Conservation (phyloP, 2,888 invertebrate genomes). For the Diloba caeruleocephala region DNA sequence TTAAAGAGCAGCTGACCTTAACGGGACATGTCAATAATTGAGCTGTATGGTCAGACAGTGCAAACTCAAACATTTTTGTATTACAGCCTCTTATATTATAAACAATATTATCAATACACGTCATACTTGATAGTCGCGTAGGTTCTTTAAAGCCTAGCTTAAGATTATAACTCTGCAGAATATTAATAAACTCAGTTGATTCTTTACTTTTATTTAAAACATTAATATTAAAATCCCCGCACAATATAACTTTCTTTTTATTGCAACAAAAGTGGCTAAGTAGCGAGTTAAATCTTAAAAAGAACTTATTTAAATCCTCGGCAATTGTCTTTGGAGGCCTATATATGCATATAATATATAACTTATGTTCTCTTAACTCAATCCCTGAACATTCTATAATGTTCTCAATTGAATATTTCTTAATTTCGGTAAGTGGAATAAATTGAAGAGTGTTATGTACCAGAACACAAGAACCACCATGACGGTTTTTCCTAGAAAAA, state of each 20-base stretch:
- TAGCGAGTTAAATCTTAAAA: slow-evolving; percentile 1
- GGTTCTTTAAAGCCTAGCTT: slow-evolving; percentile 2
- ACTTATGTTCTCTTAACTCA: slow-evolving; percentile 9
- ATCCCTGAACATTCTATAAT: slow-evolving; percentile 19
- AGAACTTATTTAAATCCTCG: slow-evolving; percentile 5
- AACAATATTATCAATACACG: neutral
- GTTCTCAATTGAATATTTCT: slow-evolving; percentile 10
- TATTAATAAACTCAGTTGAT: neutral
- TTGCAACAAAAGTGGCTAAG: slow-evolving; percentile 1
- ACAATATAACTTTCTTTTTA: slow-evolving; percentile 4
- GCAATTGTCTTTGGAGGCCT: slow-evolving; percentile 6
- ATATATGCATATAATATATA: slow-evolving; percentile 15
- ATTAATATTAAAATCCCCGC: too few species aligned
- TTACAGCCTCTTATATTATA: neutral
- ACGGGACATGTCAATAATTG: slow-evolving; percentile 3
- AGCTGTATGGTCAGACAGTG: slow-evolving; percentile 2
- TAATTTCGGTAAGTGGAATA: slow-evolving; percentile 4
- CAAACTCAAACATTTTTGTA: neutral
- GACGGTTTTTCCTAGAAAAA: slow-evolving; percentile 8
- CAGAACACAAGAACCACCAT: slow-evolving; percentile 10
- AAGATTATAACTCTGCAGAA: slow-evolving; percentile 1
- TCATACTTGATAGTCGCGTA: slow-evolving; percentile 3
- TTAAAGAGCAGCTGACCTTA: slow-evolving; percentile 1
- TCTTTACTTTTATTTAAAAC: neutral
- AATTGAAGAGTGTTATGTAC: slow-evolving; percentile 3